Conservation (phyloP, 92 coral and sea anemone genomes). For the Heteractis magnifica region DNA sequence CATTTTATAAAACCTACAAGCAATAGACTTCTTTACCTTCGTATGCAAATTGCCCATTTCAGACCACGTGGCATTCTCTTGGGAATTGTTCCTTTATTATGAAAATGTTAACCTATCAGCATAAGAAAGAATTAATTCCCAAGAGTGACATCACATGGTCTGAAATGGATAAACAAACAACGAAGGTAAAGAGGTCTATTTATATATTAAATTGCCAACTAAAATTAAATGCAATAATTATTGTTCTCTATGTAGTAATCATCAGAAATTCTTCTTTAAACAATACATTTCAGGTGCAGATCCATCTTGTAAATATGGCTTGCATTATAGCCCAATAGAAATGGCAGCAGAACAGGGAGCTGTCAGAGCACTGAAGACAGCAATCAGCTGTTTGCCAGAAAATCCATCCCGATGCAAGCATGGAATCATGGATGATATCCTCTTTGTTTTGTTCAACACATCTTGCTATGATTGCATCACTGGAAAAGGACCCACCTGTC, state of each 20-base stretch:
- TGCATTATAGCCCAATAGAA: slow-evolving; percentile 64
- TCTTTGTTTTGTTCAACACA: slow-evolving; percentile 62
- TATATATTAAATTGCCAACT: no score
- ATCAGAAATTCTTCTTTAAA: not conserved
- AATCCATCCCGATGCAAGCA: slow-evolving; percentile 43
- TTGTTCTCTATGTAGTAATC: not conserved
- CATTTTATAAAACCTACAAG: not conserved
- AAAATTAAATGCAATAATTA: not conserved
- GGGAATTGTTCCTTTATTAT: no score
- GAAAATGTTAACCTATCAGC: no score
- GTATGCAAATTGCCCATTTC: no score
- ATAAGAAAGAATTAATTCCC: no score
- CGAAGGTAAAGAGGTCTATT: no score
- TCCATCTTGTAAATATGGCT: slow-evolving; percentile 56
- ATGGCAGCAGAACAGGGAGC: slow-evolving; percentile 84
- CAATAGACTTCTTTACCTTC: not conserved
- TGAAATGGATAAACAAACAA: no score
- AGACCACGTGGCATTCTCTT: no score
- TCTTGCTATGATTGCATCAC: slow-evolving; percentile 73
- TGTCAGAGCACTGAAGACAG: slow-evolving; percentile 53
- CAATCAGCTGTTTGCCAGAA: slow-evolving; percentile 56
- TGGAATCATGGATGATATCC: slow-evolving; percentile 50
- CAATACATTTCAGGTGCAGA: slow-evolving; percentile 59
- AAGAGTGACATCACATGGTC: no score
- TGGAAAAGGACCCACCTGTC: slow-evolving; percentile 63